Conservation (phyloP, 1,140 invertebrate genomes). For the Dolichoris vasculosae region DNA sequence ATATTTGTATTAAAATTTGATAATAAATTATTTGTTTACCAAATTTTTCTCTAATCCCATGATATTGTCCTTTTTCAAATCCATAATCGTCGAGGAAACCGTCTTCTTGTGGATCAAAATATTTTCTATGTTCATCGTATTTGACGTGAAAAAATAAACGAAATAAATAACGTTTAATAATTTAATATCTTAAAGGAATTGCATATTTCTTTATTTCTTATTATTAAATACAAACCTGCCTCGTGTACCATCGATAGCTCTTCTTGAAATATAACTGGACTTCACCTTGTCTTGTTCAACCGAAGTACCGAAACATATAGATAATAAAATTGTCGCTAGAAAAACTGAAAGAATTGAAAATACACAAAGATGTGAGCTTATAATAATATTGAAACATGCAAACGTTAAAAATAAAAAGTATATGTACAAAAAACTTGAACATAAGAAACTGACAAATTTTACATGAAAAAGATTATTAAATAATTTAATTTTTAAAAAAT, state of each 20-base stretch:
- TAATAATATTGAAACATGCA: background rate
- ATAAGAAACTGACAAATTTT: no score
- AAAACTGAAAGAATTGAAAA: slow-evolving; percentile 28
- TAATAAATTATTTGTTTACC: slow-evolving; percentile 55
- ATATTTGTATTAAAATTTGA: background rate
- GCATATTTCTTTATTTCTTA: background rate
- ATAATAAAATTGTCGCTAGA: slow-evolving; percentile 4
- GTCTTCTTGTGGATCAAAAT: slow-evolving; percentile 68
- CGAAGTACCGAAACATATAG: background rate
- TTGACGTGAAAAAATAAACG: background rate
- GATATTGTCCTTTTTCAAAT: slow-evolving; percentile 66
- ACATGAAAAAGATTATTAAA: no score
- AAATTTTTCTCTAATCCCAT: slow-evolving; percentile 63
- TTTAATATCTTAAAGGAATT: background rate
- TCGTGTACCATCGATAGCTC: slow-evolving; percentile 71
- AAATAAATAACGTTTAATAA: background rate
- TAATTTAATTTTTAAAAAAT: no score
- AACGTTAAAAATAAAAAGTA: no score
- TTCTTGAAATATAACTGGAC: slow-evolving; percentile 66
- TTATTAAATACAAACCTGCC: slow-evolving; percentile 62
- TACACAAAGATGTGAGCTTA: background rate
- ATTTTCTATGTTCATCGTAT: slow-evolving; percentile 60
- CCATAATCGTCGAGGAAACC: slow-evolving; percentile 68
- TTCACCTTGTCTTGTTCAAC: slow-evolving; percentile 61
- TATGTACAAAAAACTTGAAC: no score